Base-by-base conservation (phyloP, 2,113 vertebrate species). In the Tachysurus vachellii region DNA sequence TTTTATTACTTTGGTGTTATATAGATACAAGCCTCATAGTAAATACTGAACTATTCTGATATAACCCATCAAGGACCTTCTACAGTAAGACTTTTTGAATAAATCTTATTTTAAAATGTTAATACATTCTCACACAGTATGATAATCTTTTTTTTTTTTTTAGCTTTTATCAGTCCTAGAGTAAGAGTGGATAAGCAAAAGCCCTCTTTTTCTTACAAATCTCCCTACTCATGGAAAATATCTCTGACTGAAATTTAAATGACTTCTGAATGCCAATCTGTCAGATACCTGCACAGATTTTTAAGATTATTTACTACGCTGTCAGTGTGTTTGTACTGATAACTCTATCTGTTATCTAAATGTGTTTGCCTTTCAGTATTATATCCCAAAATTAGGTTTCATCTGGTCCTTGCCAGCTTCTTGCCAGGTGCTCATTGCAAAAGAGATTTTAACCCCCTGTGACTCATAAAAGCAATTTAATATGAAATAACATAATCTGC, bases 261-360 rank as follows among this genome's bases (percentile, higher is more conserved):
- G 61, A 61, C 56, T 59, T 80, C 79, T 59, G 28, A 80, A 80
- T 80, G 79, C 54, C 56, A 59, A 59, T 80, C 79, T 59, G 54
- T 61, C 79, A 81, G 79, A 81, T 81, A 81, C 79, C 36, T 59
- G 31, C 21, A 61, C 56, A 81, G 79, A 81, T 81, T 81, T 61
- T 59, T 42, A 81, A 81, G 56, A 81, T 81, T 81, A 81, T 81
- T 81, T 81, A 81, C 56, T 61, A 81, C 56, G 12, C 56, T 61
- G 79, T 61, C 79, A 81, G 31, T 81, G 79, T 61, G 36, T 81
- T 81, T 81, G 79, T 61, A 81, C 56, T 81, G 79, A 81, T 61
- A 61, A 81, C 79, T 81, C 56, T 81, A 81, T 81, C 79, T 61
- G 79, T 56, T 61, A 16, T 42, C 57, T 42, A 61, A 44, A 81